Evolutionary conservation across 2,797 vertebrate genomes (phyloP).

Genomic region (Brachymystax lenok): DNA sequence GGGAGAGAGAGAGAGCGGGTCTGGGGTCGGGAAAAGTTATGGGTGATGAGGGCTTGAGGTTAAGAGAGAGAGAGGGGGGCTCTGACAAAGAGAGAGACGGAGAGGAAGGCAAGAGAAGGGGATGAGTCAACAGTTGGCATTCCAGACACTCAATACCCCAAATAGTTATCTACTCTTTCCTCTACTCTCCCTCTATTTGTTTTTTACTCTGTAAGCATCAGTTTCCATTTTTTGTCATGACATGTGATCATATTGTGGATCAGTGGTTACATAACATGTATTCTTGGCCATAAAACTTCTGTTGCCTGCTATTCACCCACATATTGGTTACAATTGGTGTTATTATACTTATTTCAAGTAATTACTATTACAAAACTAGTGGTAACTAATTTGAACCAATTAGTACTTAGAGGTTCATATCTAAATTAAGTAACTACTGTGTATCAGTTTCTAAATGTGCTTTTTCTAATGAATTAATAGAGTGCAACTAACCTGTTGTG

Average conservation of each 20-base stretch:
- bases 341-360: no score
- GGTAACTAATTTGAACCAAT: background rate
- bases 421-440: background rate
- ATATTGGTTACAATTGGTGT: no score
- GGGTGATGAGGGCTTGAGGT: slow-evolving; percentile 58
- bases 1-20: slow-evolving; percentile 35
- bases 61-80: slow-evolving; percentile 48
- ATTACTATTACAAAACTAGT: no score
- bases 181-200: slow-evolving; percentile 13
- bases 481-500: no score
- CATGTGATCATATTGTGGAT: slow-evolving; percentile 23
- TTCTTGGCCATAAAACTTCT: background rate
- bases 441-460: no score
- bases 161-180: slow-evolving; percentile 62
- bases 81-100: slow-evolving; percentile 50
- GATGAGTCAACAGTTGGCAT: slow-evolving; percentile 67
- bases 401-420: background rate
- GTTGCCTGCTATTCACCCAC: background rate
- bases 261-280: background rate
- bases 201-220: slow-evolving; percentile 29
- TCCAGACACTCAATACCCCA: slow-evolving; percentile 65
- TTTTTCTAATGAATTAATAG: no score
- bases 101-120: slow-evolving; percentile 5
- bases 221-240: slow-evolving; percentile 25
- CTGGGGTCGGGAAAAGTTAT: slow-evolving; percentile 74